phyloP scores from a whole-genome alignment of 2,888 invertebrate species.

The Poecilobothrus nobilitatus region DNA sequence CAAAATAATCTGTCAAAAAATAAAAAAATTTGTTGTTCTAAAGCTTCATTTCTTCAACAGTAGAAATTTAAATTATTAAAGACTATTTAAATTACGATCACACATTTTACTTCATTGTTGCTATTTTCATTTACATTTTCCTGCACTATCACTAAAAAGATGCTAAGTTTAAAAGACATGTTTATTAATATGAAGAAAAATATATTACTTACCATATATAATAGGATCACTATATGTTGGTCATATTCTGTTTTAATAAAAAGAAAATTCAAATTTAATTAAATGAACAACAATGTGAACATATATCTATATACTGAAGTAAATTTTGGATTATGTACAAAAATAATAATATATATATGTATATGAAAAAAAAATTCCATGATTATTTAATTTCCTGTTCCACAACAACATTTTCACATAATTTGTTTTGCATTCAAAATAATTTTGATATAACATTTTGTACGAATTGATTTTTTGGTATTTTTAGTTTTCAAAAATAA shows the following conservation, averaged over 20 bases:
- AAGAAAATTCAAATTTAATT: neutral
- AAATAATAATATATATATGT: neutral
- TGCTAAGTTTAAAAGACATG: neutral
- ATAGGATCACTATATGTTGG: neutral
- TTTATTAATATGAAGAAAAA: neutral
- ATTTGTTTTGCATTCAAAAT: neutral
- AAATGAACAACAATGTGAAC: neutral
- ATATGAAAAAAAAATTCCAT: neutral
- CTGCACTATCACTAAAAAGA: neutral
- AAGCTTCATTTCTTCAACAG: too few species aligned
- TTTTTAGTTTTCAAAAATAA: neutral
- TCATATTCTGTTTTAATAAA: neutral
- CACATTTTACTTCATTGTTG: too few species aligned
- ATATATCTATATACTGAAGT: too few species aligned
- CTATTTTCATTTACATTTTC: too few species aligned
- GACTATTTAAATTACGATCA: too few species aligned
- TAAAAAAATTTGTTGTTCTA: too few species aligned
- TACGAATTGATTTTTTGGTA: neutral
- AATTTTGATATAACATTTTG: neutral
- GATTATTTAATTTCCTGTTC: neutral
- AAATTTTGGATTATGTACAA: neutral
- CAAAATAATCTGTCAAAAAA: too few species aligned
- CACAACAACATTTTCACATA: neutral
- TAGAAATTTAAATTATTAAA: too few species aligned
- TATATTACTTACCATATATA: neutral